phyloP scores from a whole-genome alignment of 2,797 vertebrate species.

The Rhinophrynus dorsalis region DNA sequence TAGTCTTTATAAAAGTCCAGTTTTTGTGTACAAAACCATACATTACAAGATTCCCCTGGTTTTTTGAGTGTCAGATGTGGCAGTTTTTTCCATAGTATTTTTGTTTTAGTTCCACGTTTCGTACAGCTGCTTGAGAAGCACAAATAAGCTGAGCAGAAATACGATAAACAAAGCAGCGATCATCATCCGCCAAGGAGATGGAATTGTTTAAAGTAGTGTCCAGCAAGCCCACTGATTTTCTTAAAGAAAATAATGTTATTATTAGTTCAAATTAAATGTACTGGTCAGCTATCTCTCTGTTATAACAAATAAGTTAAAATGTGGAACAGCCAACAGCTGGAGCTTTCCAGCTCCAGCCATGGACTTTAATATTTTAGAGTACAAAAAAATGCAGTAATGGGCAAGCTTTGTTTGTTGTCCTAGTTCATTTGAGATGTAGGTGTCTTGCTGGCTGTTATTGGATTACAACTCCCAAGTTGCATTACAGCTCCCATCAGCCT shows the following conservation, averaged over 20 bases:
- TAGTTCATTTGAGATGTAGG: no score
- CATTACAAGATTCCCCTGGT: conserved; percentile 14
- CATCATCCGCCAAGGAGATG: not conserved
- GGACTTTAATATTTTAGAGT: not conserved
- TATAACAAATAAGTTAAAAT: not conserved
- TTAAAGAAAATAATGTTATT: conserved; percentile 11
- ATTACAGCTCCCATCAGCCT: no score
- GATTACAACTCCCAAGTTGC: no score
- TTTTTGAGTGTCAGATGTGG: not conserved
- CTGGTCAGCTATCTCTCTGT: not conserved
- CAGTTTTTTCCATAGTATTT: not conserved
- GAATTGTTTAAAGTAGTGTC: not conserved
- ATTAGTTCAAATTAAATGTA: conserved; percentile 11
- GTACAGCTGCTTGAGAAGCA: conserved; percentile 3
- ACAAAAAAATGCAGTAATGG: no score
- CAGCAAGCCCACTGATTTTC: not conserved
- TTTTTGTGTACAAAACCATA: no score
- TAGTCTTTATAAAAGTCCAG: not conserved
- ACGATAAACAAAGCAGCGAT: conserved; percentile 11
- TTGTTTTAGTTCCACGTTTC: not conserved
- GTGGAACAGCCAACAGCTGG: conserved; percentile 7
- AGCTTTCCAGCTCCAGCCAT: not conserved
- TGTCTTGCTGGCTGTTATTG: no score
- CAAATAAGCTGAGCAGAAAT: not conserved
- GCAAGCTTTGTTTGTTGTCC: no score